Evolutionary conservation across 2,888 invertebrate species (phyloP).

Genomic region (Steinernema scapterisci): DNA sequence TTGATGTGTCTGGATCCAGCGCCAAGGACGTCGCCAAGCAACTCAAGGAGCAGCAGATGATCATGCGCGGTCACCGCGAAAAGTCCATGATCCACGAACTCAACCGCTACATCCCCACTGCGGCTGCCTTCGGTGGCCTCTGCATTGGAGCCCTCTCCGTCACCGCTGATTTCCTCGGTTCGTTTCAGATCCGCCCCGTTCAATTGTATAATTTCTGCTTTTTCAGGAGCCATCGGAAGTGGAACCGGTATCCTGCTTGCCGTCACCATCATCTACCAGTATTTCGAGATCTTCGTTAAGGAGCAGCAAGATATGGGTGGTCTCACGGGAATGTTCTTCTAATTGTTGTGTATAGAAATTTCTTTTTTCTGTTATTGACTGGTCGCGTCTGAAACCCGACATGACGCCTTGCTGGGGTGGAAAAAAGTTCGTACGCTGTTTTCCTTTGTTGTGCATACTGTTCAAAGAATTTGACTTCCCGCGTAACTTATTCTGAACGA

Average conservation of each 20-base stretch:
- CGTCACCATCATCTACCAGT: conserved; percentile 98
- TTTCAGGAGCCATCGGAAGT: conserved; percentile 81
- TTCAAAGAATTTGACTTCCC: neutral
- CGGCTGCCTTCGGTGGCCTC: conserved; percentile 96
- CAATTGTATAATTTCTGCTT: neutral
- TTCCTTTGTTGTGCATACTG: conserved; percentile 19
- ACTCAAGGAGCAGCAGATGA: conserved; percentile 98
- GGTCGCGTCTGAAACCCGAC: neutral
- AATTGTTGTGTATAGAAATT: conserved; percentile 67
- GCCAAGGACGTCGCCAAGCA: conserved; percentile 98
- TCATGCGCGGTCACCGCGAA: conserved; percentile 97
- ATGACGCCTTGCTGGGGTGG: neutral
- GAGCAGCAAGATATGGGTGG: conserved; percentile 99
- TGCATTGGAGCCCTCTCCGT: conserved; percentile 98
- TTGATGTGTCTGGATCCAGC: conserved; percentile 96
- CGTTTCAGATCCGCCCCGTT: neutral
- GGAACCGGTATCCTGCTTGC: conserved; percentile 96
- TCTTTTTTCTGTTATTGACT: conserved; percentile 13
- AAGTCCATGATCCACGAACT: conserved; percentile 98
- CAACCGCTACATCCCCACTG: conserved; percentile 91
- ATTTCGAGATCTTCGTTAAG: conserved; percentile 99
- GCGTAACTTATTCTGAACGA: neutral
- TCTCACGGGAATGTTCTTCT: conserved; percentile 94
- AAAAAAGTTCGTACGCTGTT: neutral
- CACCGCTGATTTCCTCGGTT: conserved; percentile 91